These are phyloP conservation scores for Lottia gigantea DNA, from an alignment of 2,888 invertebrate species.

Conservation along the genomic window DNA sequence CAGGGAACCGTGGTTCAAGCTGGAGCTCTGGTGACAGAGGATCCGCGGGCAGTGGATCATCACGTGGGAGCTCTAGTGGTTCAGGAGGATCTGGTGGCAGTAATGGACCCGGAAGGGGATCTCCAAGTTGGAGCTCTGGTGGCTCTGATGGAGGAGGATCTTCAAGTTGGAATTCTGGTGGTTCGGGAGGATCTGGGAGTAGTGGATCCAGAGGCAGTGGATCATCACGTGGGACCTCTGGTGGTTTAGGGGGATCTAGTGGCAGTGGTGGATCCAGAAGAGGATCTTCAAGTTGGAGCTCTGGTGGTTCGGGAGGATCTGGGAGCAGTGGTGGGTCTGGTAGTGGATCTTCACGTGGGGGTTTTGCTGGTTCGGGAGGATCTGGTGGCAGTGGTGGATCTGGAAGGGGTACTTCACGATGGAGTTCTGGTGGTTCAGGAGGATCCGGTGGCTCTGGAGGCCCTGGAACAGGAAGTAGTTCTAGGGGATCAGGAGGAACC, in stretches of 20 bases:
- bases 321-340: not conserved
- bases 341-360: no score
- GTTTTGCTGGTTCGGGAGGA: not conserved
- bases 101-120: no score
- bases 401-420: not conserved
- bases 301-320: not conserved
- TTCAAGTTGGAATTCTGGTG: not conserved
- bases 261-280: not conserved
- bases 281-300: not conserved
- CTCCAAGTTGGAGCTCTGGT: not conserved
- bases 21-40: no score
- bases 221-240: not conserved
- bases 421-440: not conserved
- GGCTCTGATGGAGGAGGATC: not conserved
- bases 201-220: not conserved
- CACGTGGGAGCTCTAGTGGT: not conserved
- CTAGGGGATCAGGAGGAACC: not conserved
- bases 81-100: no score
- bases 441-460: not conserved
- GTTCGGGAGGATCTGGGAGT: not conserved
- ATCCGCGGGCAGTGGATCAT: not conserved
- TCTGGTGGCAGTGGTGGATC: not conserved
- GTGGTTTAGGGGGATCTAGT: not conserved
- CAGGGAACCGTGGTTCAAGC: no score
- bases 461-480: not conserved